These are phyloP conservation scores for Aphrophora alni DNA, from an alignment of 2,888 invertebrate genomes.

Conservation along the genomic window DNA sequence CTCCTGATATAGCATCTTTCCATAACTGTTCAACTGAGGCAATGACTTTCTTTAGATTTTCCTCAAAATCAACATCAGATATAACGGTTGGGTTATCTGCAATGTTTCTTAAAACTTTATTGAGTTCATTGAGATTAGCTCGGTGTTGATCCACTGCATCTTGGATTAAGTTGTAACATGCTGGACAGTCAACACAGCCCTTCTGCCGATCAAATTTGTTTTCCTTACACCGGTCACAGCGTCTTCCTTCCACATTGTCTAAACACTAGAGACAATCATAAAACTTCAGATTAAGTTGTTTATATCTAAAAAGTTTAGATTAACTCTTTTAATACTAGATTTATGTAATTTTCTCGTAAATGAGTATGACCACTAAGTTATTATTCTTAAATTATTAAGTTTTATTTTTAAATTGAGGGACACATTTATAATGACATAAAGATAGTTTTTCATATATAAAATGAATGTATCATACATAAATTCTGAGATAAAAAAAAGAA, in stretches of 20 bases:
- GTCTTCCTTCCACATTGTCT: constrained; percentile 90
- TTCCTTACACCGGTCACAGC: constrained; percentile 96
- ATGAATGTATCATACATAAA: no score
- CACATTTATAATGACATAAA: no score
- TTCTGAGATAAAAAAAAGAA: no score
- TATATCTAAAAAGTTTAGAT: no score
- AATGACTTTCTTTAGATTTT: constrained; percentile 77
- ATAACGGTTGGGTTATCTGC: constrained; percentile 92
- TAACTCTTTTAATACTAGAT: no score
- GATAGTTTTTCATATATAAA: no score
- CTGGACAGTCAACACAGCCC: constrained; percentile 90
- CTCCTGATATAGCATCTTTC: constrained; percentile 65
- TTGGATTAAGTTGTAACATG: constrained; percentile 94
- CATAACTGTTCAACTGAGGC: constrained; percentile 76
- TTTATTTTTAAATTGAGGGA: no score
- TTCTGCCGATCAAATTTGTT: constrained; percentile 92
- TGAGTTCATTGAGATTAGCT: constrained; percentile 73
- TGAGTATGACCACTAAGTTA: no score
- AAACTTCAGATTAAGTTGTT: no score
- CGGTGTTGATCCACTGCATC: constrained; percentile 82
- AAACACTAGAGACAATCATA: constrained; percentile 63
- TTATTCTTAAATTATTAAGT: no score
- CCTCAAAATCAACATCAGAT: constrained; percentile 89
- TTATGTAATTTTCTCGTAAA: no score
- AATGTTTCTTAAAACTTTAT: constrained; percentile 81